Percentiles rank a stretch among this genome's conserved stretches.
Conservation (phyloP, 2,888 invertebrate genomes). For the Beris morrisii region DNA sequence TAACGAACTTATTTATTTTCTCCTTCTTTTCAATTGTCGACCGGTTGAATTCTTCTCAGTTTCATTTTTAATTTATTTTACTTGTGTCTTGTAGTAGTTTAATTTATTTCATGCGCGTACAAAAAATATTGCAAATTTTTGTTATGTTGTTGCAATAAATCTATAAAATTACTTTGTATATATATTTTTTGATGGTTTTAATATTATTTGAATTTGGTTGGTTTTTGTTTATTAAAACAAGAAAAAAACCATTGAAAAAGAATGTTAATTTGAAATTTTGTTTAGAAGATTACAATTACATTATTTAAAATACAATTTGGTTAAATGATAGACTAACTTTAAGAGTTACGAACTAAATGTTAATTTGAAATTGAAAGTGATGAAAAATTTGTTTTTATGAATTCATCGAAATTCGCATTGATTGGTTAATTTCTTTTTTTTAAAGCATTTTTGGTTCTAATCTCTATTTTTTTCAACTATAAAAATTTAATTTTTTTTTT, state of each 20-base stretch:
- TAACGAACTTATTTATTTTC: constrained; percentile 13
- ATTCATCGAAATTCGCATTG: constrained; percentile 39
- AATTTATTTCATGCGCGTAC: constrained; percentile 31
- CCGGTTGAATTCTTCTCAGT: not conserved
- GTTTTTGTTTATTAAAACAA: constrained; percentile 12
- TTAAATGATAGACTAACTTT: no score
- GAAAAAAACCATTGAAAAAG: no score
- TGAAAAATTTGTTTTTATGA: not conserved
- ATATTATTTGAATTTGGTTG: not conserved
- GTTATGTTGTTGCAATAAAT: constrained; percentile 15
- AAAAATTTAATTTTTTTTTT: constrained; percentile 34
- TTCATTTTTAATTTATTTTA: not conserved
- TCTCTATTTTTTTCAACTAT: constrained; percentile 26
- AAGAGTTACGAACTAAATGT: no score
- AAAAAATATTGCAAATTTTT: constrained; percentile 38
- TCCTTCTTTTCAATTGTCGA: constrained; percentile 17
- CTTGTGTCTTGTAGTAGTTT: constrained; percentile 23
- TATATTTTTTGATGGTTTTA: constrained; percentile 17
- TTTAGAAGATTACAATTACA: no score
- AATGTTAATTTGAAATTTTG: no score
- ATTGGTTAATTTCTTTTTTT: constrained; percentile 33
- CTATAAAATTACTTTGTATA: constrained; percentile 14
- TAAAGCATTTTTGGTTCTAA: constrained; percentile 36
- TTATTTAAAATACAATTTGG: no score
- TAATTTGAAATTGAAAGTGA: no score